Conservation (phyloP, 2,797 vertebrate species). For the Decapterus maruadsi region DNA sequence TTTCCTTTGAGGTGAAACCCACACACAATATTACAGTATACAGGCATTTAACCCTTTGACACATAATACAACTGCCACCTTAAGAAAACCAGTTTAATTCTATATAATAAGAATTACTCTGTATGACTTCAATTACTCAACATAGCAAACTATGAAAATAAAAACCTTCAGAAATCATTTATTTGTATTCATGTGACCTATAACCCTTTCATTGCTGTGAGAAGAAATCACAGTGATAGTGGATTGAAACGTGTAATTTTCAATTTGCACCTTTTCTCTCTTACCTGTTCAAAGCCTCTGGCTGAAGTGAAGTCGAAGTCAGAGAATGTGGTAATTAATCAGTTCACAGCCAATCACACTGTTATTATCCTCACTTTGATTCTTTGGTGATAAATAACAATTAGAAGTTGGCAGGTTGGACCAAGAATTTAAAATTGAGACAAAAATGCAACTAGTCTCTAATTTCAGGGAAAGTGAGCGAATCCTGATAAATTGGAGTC, state of each 20-base stretch:
- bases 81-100: background rate
- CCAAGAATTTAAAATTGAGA: background rate
- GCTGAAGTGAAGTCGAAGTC: background rate
- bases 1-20: slow-evolving; percentile 24
- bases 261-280: slow-evolving; percentile 19
- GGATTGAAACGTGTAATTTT: background rate
- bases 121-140: background rate
- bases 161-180: background rate
- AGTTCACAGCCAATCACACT: background rate
- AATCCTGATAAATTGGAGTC: too few species aligned
- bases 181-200: too few species aligned
- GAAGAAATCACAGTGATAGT: background rate
- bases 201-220: background rate
- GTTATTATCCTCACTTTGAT: background rate
- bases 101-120: background rate
- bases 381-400: background rate
- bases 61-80: background rate
- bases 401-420: background rate
- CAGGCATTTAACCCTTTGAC: slow-evolving; percentile 10
- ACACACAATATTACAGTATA: background rate
- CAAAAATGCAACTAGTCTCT: too few species aligned
- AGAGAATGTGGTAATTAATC: slow-evolving; percentile 34
- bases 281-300: background rate
- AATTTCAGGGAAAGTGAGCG: background rate
- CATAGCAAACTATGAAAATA: background rate